Evolutionary conservation across 2,113 vertebrate genomes (phyloP).

Genomic region (Mirza zaza): DNA sequence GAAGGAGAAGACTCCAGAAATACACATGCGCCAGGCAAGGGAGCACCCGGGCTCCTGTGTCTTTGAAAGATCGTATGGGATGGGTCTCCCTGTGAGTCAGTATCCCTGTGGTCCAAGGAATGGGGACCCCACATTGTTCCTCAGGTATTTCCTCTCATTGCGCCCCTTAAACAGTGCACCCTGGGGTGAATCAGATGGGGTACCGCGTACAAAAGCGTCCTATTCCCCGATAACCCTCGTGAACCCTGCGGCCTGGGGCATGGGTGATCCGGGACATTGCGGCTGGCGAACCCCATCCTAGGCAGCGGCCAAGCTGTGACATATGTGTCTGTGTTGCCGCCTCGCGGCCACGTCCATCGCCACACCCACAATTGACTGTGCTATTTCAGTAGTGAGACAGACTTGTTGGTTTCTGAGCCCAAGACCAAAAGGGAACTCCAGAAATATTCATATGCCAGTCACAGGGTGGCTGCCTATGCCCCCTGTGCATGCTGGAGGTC

Average conservation of each 20-base stretch:
- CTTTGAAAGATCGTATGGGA: rapidly evolving
- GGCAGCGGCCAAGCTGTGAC: rapidly evolving
- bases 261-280: neutral
- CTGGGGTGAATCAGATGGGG: neutral
- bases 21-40: rapidly evolving
- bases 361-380: rapidly evolving
- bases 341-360: neutral
- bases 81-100: neutral
- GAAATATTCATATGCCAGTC: neutral
- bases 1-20: too few relatives aligned
- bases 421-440: rapidly evolving
- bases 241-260: neutral
- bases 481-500: neutral
- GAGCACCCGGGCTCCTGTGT: too few relatives aligned
- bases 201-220: neutral
- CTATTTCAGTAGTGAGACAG: rapidly evolving
- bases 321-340: neutral
- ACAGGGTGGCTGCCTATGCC: too few relatives aligned
- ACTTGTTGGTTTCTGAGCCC: rapidly evolving
- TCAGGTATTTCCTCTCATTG: rapidly evolving
- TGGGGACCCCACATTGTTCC: rapidly evolving
- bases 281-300: rapidly evolving
- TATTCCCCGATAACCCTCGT: neutral
- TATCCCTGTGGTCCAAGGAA: rapidly evolving
- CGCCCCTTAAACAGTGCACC: rapidly evolving